Percentiles rank a stretch among this genome's conserved stretches.
Evolutionary conservation across 2,113 vertebrate species (phyloP).

Genomic region (Trichechus manatus): DNA sequence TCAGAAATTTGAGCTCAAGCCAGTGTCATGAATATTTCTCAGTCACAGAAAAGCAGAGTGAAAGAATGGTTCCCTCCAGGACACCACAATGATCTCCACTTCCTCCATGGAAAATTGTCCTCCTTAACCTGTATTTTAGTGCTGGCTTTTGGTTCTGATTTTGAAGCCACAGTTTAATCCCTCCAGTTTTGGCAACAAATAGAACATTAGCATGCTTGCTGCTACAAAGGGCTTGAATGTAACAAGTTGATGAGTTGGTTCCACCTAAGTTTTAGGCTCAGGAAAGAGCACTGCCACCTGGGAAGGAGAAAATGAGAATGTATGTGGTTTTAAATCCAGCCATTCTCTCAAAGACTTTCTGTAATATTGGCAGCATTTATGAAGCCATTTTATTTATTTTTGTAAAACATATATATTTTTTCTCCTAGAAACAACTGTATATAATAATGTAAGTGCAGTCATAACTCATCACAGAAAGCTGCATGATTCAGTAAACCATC

Average conservation of each 20-base stretch:
- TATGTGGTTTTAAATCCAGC: not conserved
- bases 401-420: not conserved
- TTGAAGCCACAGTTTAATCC: constrained; percentile 77
- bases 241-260: not conserved
- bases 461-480: constrained; percentile 20
- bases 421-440: not conserved
- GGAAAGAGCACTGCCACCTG: not conserved
- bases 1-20: not conserved
- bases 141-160: constrained; percentile 75
- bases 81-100: constrained; percentile 39
- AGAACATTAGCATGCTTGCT: constrained; percentile 68
- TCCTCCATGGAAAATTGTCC: constrained; percentile 73
- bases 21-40: fast-evolving
- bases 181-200: constrained; percentile 74
- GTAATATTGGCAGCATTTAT: not conserved
- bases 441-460: constrained; percentile 40
- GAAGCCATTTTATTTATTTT: constrained; percentile 49
- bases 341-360: not conserved
- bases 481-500: not conserved
- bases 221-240: constrained; percentile 59
- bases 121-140: constrained; percentile 55
- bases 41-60: not conserved
- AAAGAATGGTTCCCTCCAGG: not conserved
- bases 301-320: not conserved
- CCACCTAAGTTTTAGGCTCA: not conserved